Percentiles rank a stretch among this genome's conserved stretches.
phyloP scores from a whole-genome alignment of 2,888 invertebrate species.

The Hymenopus coronatus region DNA sequence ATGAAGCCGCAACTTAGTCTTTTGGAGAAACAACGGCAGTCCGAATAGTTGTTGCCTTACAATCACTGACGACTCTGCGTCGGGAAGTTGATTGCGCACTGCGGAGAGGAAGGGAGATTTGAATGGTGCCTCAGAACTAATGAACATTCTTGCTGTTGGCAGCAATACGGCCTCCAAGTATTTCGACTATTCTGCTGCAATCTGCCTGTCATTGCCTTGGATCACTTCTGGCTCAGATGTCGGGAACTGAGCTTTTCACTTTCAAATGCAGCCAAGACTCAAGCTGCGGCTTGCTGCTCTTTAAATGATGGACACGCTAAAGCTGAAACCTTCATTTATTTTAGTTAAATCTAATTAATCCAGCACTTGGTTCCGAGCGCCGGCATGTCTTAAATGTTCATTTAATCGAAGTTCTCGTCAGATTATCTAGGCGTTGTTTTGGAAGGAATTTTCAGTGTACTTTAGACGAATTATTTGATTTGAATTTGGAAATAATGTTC shows the following conservation, averaged over 20 bases:
- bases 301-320: neutral
- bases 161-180: neutral
- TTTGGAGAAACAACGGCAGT: neutral
- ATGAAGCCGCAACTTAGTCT: neutral
- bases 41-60: neutral
- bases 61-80: neutral
- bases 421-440: too few relatives aligned
- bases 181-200: neutral
- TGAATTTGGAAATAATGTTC: too few relatives aligned
- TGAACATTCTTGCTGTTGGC: neutral
- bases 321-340: neutral
- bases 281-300: neutral
- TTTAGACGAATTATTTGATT: too few relatives aligned
- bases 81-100: neutral
- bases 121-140: neutral
- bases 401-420: too few relatives aligned
- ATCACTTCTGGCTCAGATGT: neutral
- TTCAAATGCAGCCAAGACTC: neutral
- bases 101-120: neutral
- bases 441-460: too few relatives aligned
- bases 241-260: neutral
- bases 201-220: neutral
- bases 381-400: too few relatives aligned
- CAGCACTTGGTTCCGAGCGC: too few relatives aligned
- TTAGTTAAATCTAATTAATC: neutral